Evolutionary conservation across 2,113 vertebrate species (phyloP), one percentile per base, ranked within the genome.

Genomic region (Gobio gobio): DNA sequence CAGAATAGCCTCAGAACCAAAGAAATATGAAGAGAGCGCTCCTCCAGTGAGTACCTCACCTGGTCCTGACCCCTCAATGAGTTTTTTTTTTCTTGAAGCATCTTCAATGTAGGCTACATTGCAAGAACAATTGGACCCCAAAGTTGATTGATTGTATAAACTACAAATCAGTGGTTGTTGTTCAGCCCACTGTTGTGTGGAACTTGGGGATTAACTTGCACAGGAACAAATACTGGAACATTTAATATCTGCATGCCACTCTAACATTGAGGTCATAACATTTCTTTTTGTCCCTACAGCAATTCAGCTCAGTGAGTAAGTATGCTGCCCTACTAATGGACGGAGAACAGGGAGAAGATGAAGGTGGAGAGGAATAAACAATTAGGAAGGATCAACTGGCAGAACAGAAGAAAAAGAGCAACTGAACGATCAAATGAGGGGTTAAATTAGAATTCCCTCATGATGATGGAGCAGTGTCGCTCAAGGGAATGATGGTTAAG

Each of bases 251-350:
- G 18, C 9, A n/a, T 59, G 22, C 10, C 33, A 59, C 10, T 45
- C 10, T 40, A 20, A 13, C 20, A 4, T 45, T 33, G 40, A 47
- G 36, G 4, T 24, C 7, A 43, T 20, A 59, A 14, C 29, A 63
- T 10, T 51, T 36, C 47, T 24, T 82, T 56, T 81, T 20, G 54
- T 49, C 22, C 22, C 49, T 66, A 73, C 89, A 97, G 96, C 96
- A 96, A 91, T 98, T 98, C 95, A 97, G 96, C 93, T 96, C 95
- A 88, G 95, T 95, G 89, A 96, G 97, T 94, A 98, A 98, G 89
- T 98, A 96, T 76, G 95, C 97, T 90, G 97, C 96, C 91, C 93
- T 98, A 89, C 94, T 95, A 80, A 94, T 97, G 91, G 97, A 97
- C 45, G 96, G 96, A 78, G 96, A 97, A 58, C 95, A 96, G 82